A percentile compares a stretch with the other conserved stretches of the same genome.
Conservation (phyloP, 2,113 vertebrate genomes). For the Vicugna pacos region DNA sequence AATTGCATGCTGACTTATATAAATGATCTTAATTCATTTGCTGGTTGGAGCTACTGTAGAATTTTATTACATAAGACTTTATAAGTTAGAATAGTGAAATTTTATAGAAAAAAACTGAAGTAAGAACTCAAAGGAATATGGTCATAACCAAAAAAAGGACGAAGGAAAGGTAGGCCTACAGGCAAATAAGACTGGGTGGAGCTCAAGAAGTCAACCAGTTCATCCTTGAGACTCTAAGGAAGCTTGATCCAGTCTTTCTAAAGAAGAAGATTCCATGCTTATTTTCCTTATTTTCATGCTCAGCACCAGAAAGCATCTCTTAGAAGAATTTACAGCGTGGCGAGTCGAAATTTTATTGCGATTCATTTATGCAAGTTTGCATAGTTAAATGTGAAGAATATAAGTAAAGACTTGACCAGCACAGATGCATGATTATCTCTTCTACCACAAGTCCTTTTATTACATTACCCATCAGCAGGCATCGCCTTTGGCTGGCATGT, state of each 20-base stretch:
- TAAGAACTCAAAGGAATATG: neutral
- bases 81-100: neutral
- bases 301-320: constrained; percentile 10
- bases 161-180: neutral
- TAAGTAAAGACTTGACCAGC: neutral
- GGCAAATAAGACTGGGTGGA: neutral
- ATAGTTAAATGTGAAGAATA: constrained; percentile 25
- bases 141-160: neutral
- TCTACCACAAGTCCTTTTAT: neutral
- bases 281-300: constrained; percentile 10
- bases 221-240: neutral
- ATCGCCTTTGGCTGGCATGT: neutral
- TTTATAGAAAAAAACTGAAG: neutral
- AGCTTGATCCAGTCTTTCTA: neutral
- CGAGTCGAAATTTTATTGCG: neutral
- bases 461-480: neutral
- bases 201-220: neutral
- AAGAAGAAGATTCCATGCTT: neutral
- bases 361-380: neutral
- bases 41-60: neutral
- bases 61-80: neutral
- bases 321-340: constrained; percentile 21
- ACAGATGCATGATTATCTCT: neutral
- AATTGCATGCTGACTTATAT: neutral
- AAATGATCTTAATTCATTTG: neutral